Evolutionary conservation across 1,140 invertebrate species (phyloP), one percentile per base, ranked within the genome.

Genomic region (Tetragonula clypearis): DNA sequence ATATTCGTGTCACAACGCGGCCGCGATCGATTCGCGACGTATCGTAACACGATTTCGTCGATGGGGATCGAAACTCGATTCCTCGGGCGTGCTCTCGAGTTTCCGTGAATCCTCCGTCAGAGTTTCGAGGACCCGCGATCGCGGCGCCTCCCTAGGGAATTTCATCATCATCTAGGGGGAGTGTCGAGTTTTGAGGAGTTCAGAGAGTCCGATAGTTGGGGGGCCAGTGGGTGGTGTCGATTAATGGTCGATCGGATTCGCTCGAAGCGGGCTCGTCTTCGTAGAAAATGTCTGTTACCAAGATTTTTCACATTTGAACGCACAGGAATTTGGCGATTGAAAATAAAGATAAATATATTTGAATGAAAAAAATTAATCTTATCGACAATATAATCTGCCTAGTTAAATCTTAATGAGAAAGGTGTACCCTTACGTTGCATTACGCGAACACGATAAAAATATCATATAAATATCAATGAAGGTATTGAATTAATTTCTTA

Each of bases 1-100:
- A 83, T 83, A 83, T 83, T 83, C 71, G 30, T 74, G 84, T 82
- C 86, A 72, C 65, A 81, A 41, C 56, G 62, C n/a, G 84, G n/a
- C 56, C 53, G 23, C 73, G 35, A 65, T 68, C 56, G 69, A 86
- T 82, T 8, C 30, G n/a, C 58, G 66, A n/a, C 30, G 56, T n/a
- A n/a, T 41, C 56, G 69, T 81, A 74, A 81, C 69, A 53, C 19
- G 79, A 74, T 81, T 81, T 81, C 69, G 79, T 62, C 81, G 72
- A 76, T 55, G 49, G 3, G 53, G 77, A 86, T 87, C 84, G 80
- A 83, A 79, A 87, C 82, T 75, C 75, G 75, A 78, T 76, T 76
- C 56, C 74, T 35, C 74, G 56, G 12, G 4, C 75, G 75, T 78
- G 58, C 75, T 78, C 75, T 78, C 75, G 75, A 78, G 60, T 78